Base-by-base conservation (phyloP, 2,797 vertebrate species). In the Galaxias olidus region DNA sequence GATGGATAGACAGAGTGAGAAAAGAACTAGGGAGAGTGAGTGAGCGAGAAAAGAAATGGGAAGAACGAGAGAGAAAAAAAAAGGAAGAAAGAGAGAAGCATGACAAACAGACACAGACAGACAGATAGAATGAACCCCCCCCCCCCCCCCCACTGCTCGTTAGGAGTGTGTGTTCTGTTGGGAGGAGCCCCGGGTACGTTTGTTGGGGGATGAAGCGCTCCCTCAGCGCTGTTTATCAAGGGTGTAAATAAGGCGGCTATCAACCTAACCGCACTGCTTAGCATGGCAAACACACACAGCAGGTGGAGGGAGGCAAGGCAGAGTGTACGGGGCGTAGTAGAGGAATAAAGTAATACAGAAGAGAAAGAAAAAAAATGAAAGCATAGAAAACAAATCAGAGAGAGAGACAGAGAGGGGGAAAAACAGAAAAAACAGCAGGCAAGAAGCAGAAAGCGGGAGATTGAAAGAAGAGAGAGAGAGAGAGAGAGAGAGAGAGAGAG, bases 191-290 rank as follows among this genome's bases (percentile, higher is more conserved):
- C 61, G 56, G 74, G 69, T 71, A 76, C 63, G 44, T 84, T 85
- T 87, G 87, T 84, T 77, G 54, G 11, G 79, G 84, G 85, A 86
- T 89, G 83, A 81, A 69, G 73, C 66, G 74, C 81, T 87, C 88
- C 88, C 85, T 61, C 53, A 58, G 83, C 87, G 83, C 88, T 86
- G 78, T 87, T 91, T 81, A 87, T 82, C 71, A 73, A 56, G 69
- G 84, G 84, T 83, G 87, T 88, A 88, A 89, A 90, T 89, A 88
- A 85, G 78, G 78, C 73, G 73, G 75, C 81, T 76, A 79, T 30
- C 30, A 30, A 30, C 30, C 30, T 30, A 30, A 30, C 30, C 30
- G 3, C 3, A 6, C 30, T 30, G 2, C 30, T 30, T 30, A 30
- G 30, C 30, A 30, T 74, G 66, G 78, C 71, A 87, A 30, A 59